These are phyloP conservation scores for Mylabris phalerata DNA, from an alignment of 1,140 invertebrate genomes.

Conservation along the genomic window DNA sequence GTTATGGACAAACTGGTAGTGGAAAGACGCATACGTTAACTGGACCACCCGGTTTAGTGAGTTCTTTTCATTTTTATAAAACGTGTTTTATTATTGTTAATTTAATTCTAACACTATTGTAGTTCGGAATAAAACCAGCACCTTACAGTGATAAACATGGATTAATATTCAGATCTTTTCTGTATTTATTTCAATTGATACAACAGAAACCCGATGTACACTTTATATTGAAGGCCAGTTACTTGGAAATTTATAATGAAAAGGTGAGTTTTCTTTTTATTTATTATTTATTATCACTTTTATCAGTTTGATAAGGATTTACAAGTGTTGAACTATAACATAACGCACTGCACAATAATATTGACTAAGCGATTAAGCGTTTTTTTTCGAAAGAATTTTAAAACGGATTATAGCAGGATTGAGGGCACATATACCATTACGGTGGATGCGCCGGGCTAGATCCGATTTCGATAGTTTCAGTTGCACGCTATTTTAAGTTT, in stretches of 20 bases:
- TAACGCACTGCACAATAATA: no score
- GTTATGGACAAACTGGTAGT: conserved; percentile 95
- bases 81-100: background rate
- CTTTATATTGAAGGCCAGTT: conserved; percentile 87
- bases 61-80: background rate
- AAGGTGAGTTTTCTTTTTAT: conserved; percentile 55
- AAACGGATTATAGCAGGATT: no score
- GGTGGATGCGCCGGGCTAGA: no score
- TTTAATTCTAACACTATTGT: conserved; percentile 31
- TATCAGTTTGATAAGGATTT: no score
- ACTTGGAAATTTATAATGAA: conserved; percentile 94
- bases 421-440: no score
- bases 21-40: conserved; percentile 95
- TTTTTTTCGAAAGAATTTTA: no score
- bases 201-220: conserved; percentile 66
- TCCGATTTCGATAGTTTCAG: no score
- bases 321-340: no score
- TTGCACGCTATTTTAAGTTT: no score
- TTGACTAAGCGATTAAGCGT: no score
- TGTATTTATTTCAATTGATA: conserved; percentile 81
- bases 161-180: conserved; percentile 80
- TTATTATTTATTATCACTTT: no score
- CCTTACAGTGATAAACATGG: conserved; percentile 68
- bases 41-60: conserved; percentile 78
- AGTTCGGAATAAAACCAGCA: conserved; percentile 56